phyloP scores from a whole-genome alignment of 2,113 vertebrate species.

The Atrichornis clamosus region DNA sequence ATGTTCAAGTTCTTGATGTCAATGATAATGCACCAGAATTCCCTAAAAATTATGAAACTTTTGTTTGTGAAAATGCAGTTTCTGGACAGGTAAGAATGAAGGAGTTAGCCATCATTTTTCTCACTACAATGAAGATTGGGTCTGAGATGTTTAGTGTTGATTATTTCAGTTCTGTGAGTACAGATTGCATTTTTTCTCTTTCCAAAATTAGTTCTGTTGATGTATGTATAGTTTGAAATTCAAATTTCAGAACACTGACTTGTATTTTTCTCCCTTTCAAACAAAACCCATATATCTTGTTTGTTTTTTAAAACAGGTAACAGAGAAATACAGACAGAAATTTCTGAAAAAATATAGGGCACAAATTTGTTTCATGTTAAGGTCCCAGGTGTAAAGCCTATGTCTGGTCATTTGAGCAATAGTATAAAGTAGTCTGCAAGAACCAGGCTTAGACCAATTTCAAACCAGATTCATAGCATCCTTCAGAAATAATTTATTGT shows the following conservation, averaged over 20 bases:
- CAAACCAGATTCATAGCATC: not conserved
- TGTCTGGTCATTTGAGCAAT: not conserved
- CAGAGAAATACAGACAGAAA: not conserved
- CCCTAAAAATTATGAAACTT: slow-evolving; percentile 83
- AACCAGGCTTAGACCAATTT: not conserved
- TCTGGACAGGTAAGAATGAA: slow-evolving; percentile 81
- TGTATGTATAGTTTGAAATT: not conserved
- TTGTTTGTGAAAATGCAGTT: slow-evolving; percentile 87
- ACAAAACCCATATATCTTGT: not conserved
- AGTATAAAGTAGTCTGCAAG: not conserved
- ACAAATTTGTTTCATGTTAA: not conserved
- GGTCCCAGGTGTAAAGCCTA: not conserved
- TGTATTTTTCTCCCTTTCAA: not conserved
- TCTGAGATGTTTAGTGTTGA: not conserved
- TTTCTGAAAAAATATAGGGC: not conserved
- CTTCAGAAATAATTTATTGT: not conserved
- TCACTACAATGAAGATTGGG: not conserved
- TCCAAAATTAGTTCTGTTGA: not conserved
- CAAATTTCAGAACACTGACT: not conserved
- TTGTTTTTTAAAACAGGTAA: not conserved
- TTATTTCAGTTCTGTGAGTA: not conserved
- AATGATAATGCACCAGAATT: slow-evolving; percentile 92
- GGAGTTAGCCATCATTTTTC: not conserved
- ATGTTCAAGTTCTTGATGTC: slow-evolving; percentile 86
- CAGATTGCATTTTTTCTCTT: not conserved